phyloP scores from a whole-genome alignment of 2,797 vertebrate species.

The Fundulus diaphanus region DNA sequence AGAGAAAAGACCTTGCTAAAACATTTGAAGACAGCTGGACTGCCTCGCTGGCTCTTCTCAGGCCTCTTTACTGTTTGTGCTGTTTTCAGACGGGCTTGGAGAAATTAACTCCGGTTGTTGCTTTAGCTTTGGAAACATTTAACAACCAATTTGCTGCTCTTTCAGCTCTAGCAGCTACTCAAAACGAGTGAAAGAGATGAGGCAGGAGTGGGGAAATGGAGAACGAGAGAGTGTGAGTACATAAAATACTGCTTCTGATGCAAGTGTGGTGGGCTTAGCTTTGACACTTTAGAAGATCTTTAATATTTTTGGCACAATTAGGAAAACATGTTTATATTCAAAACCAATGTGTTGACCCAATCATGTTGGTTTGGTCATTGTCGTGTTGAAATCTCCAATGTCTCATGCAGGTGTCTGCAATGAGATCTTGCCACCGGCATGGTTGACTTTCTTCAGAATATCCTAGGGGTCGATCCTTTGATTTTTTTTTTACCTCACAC shows the following conservation, averaged over 20 bases:
- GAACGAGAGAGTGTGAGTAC: neutral
- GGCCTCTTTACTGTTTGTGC: constrained; percentile 46
- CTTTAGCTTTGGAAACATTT: constrained; percentile 67
- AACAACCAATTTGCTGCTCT: constrained; percentile 76
- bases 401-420: no score
- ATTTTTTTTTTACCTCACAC: no score
- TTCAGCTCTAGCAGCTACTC: constrained; percentile 62
- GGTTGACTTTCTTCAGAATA: no score
- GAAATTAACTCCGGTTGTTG: constrained; percentile 73
- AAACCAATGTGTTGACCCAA: neutral
- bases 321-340: neutral
- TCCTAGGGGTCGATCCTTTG: no score
- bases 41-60: constrained; percentile 5
- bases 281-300: neutral
- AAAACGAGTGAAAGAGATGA: constrained; percentile 43
- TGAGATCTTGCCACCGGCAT: no score
- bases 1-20: constrained; percentile 61
- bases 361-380: neutral
- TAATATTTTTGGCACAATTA: neutral
- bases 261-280: neutral
- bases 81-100: constrained; percentile 61
- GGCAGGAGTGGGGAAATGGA: neutral
- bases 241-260: constrained; percentile 15
- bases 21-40: no score
- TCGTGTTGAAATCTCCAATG: no score